Evolutionary conservation across 2,113 vertebrate species (phyloP), one percentile per base, ranked within the genome.

Genomic region (Sterna hirundo): DNA sequence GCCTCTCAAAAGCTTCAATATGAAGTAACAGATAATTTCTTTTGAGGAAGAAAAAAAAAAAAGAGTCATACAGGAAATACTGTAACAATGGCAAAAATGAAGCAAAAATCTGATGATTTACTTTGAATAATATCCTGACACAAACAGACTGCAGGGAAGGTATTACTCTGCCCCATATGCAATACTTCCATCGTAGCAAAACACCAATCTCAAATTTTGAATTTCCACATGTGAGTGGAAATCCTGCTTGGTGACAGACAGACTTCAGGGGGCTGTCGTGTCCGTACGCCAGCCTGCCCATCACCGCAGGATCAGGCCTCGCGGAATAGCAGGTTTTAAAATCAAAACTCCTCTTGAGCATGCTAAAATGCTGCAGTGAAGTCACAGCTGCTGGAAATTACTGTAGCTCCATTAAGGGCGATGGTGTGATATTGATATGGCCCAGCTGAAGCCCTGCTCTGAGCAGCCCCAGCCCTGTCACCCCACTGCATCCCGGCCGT

Each of bases 41-140:
- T 95, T 66, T 54, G 46, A 62, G 38, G 7, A 11, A 27, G 1
- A 5, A 11, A 15, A 34, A 49, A 47, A 27, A 49, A 34, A 49
- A 68, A 23, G n/a, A 36, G 36, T 34, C 44, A 85, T 55, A 76
- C 74, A 87, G 93, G 93, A 96, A 94, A 87, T 79, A 95, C 81
- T 54, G 78, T 47, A 93, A 94, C 66, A 96, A 88, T 94, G 74
- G 81, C 81, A 93, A 85, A 94, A 96, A 88, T n/a, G 62, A 91
- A 69, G 61, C 74, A 94, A 93, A 92, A 96, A 91, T 94, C 70
- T 58, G 58, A 83, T 85, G 5, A 80, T 94, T 92, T 94, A 54
- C 68, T 96, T 61, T 87, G 77, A 94, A 85, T 69, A 94, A 82
- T 57, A 80, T 32, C 89, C 91, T 80, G 86, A 61, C 52, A 77